Percentiles rank a stretch among this genome's conserved stretches.
Conservation (phyloP, 1,140 invertebrate genomes). For the Octopus bimaculoides region DNA sequence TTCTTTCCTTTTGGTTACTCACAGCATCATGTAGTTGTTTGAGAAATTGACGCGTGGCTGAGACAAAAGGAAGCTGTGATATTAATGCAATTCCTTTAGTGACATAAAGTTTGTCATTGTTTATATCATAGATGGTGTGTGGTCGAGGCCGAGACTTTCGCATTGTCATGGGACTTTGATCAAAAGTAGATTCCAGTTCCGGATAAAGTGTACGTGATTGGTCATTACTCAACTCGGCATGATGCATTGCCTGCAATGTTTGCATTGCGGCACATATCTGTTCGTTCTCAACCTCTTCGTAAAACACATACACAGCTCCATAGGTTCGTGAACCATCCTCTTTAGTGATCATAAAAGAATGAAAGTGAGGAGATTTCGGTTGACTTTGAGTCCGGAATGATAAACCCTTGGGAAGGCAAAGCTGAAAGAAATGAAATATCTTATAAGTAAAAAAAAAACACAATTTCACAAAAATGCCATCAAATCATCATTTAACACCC, state of each 20-base stretch:
- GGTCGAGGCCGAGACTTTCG: conserved; percentile 26
- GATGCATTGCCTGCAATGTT: conserved; percentile 90
- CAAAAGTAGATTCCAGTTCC: conserved; percentile 64
- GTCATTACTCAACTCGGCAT: conserved; percentile 72
- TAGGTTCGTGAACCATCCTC: conserved; percentile 93
- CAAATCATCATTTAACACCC: too few relatives aligned
- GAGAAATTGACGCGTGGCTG: conserved; percentile 55
- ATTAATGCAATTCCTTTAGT: conserved; percentile 90
- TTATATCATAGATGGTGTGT: conserved; percentile 78
- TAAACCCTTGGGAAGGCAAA: conserved; percentile 89
- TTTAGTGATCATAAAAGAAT: conserved; percentile 94
- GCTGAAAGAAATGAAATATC: conserved; percentile 60
- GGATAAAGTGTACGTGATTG: conserved; percentile 24
- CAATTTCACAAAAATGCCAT: too few relatives aligned
- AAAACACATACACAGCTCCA: conserved; percentile 92
- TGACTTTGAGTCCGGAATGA: conserved; percentile 93
- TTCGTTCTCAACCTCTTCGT: conserved; percentile 87
- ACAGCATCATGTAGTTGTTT: conserved; percentile 54
- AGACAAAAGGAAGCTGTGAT: conserved; percentile 85
- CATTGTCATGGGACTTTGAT: conserved; percentile 39
- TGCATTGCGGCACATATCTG: conserved; percentile 93
- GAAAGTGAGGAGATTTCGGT: conserved; percentile 82
- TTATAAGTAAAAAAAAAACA: too few relatives aligned
- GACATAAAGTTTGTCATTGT: conserved; percentile 89
- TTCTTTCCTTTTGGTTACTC: conserved; percentile 37